These are phyloP conservation scores for Meles meles DNA, from an alignment of 2,113 vertebrate species.

Conservation along the genomic window DNA sequence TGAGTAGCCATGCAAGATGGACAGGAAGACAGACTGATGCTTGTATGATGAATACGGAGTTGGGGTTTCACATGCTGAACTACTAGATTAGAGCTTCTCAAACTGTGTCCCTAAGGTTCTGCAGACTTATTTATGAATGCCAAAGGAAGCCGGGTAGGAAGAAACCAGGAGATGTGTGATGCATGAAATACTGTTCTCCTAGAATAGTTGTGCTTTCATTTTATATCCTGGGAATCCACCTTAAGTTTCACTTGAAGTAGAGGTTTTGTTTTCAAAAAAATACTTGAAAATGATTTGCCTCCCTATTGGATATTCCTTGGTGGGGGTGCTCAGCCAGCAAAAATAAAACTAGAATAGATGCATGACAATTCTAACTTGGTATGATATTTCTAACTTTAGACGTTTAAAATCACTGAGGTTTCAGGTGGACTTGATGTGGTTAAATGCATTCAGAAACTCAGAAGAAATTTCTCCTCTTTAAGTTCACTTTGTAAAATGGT, in stretches of 20 bases:
- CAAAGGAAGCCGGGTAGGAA: not conserved
- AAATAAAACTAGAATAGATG: not conserved
- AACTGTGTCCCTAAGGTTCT: not conserved
- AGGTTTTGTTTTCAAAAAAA: not conserved
- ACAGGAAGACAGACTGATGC: not conserved
- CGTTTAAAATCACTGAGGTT: not conserved
- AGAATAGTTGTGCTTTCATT: not conserved
- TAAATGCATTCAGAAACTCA: not conserved
- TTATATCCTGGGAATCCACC: not conserved
- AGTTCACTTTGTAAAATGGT: not conserved
- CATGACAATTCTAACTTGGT: not conserved
- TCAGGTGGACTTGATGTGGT: not conserved
- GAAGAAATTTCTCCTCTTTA: not conserved
- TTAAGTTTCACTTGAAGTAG: constrained; percentile 4
- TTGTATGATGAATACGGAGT: not conserved
- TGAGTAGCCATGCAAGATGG: not conserved
- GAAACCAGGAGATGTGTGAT: not conserved
- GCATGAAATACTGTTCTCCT: not conserved
- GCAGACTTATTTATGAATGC: not conserved
- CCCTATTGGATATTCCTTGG: not conserved
- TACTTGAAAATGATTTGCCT: constrained; percentile 17
- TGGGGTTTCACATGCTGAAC: not conserved
- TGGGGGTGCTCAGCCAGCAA: not conserved
- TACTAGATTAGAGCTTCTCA: not conserved
- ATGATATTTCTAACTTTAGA: not conserved